These are phyloP conservation scores for Clarias platycephalus DNA, from an alignment of 2,797 vertebrate genomes.

Conservation along the genomic window DNA sequence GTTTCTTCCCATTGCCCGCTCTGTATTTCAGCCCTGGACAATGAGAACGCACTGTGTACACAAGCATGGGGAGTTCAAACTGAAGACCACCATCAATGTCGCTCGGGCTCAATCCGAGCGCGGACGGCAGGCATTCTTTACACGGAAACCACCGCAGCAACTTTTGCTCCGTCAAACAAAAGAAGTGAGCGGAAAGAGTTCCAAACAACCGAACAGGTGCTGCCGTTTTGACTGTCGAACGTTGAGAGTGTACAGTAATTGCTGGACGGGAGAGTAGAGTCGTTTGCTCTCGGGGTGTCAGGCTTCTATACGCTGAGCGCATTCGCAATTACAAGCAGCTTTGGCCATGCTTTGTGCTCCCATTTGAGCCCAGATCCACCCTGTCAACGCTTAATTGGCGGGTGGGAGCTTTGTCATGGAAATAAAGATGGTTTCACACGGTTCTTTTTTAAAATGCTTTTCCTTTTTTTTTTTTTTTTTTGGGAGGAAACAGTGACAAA, in stretches of 20 bases:
- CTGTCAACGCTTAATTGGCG: slow-evolving; percentile 74
- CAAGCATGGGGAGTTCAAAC: background rate
- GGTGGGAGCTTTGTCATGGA: slow-evolving; percentile 66
- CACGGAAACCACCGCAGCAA: slow-evolving; percentile 48
- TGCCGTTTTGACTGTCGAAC: slow-evolving; percentile 48
- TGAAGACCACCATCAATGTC: slow-evolving; percentile 66
- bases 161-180: slow-evolving; percentile 58
- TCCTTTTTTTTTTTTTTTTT: slow-evolving; percentile 46
- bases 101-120: background rate
- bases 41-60: slow-evolving; percentile 33
- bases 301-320: slow-evolving; percentile 49
- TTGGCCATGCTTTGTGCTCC: slow-evolving; percentile 66
- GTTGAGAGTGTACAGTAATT: slow-evolving; percentile 70
- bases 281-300: slow-evolving; percentile 58
- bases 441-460: slow-evolving; percentile 56
- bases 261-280: slow-evolving; percentile 55
- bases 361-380: slow-evolving; percentile 62
- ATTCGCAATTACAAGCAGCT: slow-evolving; percentile 67
- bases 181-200: slow-evolving; percentile 53
- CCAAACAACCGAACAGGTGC: slow-evolving; percentile 61
- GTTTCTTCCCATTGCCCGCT: slow-evolving; percentile 59
- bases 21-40: slow-evolving; percentile 39
- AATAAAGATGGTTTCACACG: slow-evolving; percentile 62
- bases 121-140: slow-evolving; percentile 2
- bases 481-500: slow-evolving; percentile 54